Conservation (phyloP, 2,797 vertebrate genomes). For the Benthosema pterotum region DNA sequence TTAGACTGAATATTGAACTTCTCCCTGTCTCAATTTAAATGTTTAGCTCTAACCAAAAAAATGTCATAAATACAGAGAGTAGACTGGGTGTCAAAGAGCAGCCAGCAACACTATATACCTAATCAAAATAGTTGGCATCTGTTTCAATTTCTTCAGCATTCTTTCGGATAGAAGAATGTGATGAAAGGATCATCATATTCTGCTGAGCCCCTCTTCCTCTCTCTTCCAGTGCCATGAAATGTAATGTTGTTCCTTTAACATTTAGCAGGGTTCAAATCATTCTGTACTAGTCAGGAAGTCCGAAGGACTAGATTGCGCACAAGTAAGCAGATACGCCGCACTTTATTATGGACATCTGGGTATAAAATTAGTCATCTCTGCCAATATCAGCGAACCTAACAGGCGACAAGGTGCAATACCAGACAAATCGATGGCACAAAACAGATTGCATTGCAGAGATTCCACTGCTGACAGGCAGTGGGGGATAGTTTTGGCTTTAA, state of each 20-base stretch:
- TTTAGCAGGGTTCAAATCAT: slow-evolving; percentile 79
- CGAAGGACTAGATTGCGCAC: slow-evolving; percentile 73
- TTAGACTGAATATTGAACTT: not conserved
- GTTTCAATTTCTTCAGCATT: slow-evolving; percentile 43
- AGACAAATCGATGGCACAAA: slow-evolving; percentile 84
- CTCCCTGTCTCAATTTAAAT: slow-evolving; percentile 28
- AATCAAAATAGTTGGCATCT: slow-evolving; percentile 51
- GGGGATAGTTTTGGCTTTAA: slow-evolving; percentile 82
- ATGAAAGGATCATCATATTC: slow-evolving; percentile 77
- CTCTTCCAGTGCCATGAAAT: slow-evolving; percentile 63
- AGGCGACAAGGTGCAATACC: slow-evolving; percentile 78
- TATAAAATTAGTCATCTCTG: slow-evolving; percentile 87
- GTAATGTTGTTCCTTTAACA: slow-evolving; percentile 78
- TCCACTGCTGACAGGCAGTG: slow-evolving; percentile 82
- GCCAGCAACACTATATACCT: slow-evolving; percentile 28
- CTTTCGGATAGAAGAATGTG: slow-evolving; percentile 27
- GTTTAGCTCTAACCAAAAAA: slow-evolving; percentile 4
- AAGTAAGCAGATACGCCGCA: slow-evolving; percentile 83
- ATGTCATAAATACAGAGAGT: slow-evolving; percentile 22
- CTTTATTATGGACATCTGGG: slow-evolving; percentile 85
- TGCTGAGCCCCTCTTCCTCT: slow-evolving; percentile 65
- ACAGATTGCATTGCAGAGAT: slow-evolving; percentile 84
- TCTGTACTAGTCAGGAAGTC: slow-evolving; percentile 78
- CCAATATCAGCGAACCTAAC: slow-evolving; percentile 81
- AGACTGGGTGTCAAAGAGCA: slow-evolving; percentile 3